Base-by-base conservation (phyloP, 2,888 invertebrate genomes). In the Ophion obscuratus region DNA sequence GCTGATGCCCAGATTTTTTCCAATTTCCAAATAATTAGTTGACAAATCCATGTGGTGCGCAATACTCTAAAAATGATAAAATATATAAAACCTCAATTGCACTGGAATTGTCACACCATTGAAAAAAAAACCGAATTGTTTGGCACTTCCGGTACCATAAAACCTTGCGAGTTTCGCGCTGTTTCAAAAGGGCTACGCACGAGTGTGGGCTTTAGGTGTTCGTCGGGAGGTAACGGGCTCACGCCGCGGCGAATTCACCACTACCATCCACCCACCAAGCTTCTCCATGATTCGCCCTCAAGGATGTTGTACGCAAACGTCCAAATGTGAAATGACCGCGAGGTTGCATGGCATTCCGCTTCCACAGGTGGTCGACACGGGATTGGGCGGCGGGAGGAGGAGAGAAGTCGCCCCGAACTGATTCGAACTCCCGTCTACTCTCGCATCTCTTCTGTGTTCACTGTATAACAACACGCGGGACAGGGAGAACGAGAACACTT, bases 291-390 rank as follows among this genome's bases (percentile, higher is more conserved):
- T 44, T 81, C 76, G 53, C 47, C 76, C 76, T 76, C 80, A 71
- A 84, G 76, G 84, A 77, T 76, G 79, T 83, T 67, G 73, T 83
- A 81, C 88, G 84, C 83, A 86, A 87, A 86, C 84, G 80, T 87
- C 84, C 87, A 73, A 87, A 79, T 68, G 74, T 70, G 80, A 81
- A 83, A 80, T 77, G 81, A 77, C 84, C 75, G 76, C 76, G 81
- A 77, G 67, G 80, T 64, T 80, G 76, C 70, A 59, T 62, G 67
- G 44, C 75, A 27, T 53, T 80, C 76, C 31, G 92, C 92, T 92
- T 92, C 93, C 91, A 93, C 93, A 87, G 87, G 87, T 88, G 88
- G 88, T 87, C 84, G 84, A 80, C 61, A 24, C 31, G 57, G 36
- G 59, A 17, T 67, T 81, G 47, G 57, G 70, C 36, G 75, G 70